These are phyloP conservation scores for silkworm (Bombyx mori) DNA, from an alignment of 1,140 invertebrate genomes.

Conservation along the genomic window ASM3026992v2 NC_085110.1:12334501-12335000, in stretches of 20 bases:
- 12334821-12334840: conserved; percentile 70
- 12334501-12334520: conserved; percentile 39
- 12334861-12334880: conserved; percentile 43
- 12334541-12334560: conserved; percentile 35
- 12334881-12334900: conserved; percentile 66
- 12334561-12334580: conserved; percentile 14
- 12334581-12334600: conserved; percentile 38
- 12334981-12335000: conserved; percentile 21
- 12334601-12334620: conserved; percentile 50
- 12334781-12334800: conserved; percentile 69
- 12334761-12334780: conserved; percentile 64
- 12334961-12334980: conserved; percentile 55
- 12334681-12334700: conserved; percentile 34
- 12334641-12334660: conserved; percentile 54
- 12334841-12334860: conserved; percentile 69
- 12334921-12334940: conserved; percentile 63
- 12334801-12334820: conserved; percentile 70
- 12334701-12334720: conserved; percentile 56
- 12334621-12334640: conserved; percentile 47
- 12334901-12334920: conserved; percentile 70
- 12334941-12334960: conserved; percentile 66
- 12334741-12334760: conserved; percentile 53
- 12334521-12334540: conserved; percentile 40
- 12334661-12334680: conserved; percentile 25
- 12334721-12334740: conserved; percentile 57